Base-by-base conservation (phyloP, 1,140 invertebrate species). In the Grapholita molesta region DNA sequence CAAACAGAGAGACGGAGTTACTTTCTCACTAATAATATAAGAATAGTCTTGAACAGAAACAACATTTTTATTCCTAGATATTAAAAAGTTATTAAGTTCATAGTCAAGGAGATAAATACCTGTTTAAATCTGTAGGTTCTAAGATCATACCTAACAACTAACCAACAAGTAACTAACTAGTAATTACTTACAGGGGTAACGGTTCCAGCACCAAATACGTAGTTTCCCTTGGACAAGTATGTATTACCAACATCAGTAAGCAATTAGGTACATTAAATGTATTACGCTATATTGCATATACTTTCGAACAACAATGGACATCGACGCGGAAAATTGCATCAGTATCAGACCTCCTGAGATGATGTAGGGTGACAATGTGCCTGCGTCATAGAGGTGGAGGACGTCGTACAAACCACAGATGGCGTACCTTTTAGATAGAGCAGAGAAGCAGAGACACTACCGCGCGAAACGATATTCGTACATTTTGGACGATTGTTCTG, bases 321-420 rank as follows among this genome's bases (percentile, higher is more conserved):
- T 61, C 28, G 55, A 28, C 24, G 25, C 24, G 55, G 55, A 61
- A 61, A 61, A 61, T 61, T 61, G 55, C 55, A 61, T 28, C 55
- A 61, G 55, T 28, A 61, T 61, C 55, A 61, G 70, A 61, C 23
- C 64, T 57, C 33, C 53, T 18, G 64, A 70, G 67, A 66, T 66
- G 55, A 57, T 68, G 73, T 77, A 73, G 72, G 79, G 81, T 78
- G 83, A 85, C 77, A 77, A 69, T 69, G 57, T 76, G 72, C 77
- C 79, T 79, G 80, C 79, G 79, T 88, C 86, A 86, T 83, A 72
- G 68, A 74, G 76, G 68, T 78, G 84, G 89, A 91, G 89, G 87
- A 85, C 87, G 78, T 64, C 52, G 12, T 48, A 21, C 8, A 48
- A 8, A 21, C 15, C 42, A 18, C 42, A 48, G 42, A 48, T 48